These are phyloP conservation scores for Hemaris fuciformis DNA, from an alignment of 2,888 invertebrate species.

Conservation along the genomic window DNA sequence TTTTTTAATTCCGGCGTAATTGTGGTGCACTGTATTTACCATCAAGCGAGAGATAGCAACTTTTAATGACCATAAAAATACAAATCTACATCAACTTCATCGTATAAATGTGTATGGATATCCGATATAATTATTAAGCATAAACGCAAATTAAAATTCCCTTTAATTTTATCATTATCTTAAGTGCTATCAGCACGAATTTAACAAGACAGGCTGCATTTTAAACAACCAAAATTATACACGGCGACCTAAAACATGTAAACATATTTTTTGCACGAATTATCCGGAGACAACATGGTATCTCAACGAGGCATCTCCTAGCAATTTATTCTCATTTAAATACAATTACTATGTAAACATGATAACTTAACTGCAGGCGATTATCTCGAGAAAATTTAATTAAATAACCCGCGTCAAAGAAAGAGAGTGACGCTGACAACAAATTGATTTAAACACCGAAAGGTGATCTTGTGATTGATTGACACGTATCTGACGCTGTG, in stretches of 20 bases:
- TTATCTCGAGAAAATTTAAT: slow-evolving; percentile 9
- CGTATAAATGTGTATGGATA: too few species aligned
- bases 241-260: neutral
- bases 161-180: neutral
- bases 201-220: too few species aligned
- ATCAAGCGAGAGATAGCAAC: too few species aligned
- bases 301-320: neutral
- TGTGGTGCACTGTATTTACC: too few species aligned
- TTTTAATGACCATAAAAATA: too few species aligned
- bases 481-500: neutral
- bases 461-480: neutral
- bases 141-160: neutral
- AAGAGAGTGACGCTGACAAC: neutral
- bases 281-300: neutral
- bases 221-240: neutral
- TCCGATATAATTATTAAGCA: too few species aligned
- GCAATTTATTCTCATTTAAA: slow-evolving; percentile 19
- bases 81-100: too few species aligned
- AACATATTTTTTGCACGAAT: neutral
- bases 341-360: slow-evolving; percentile 25
- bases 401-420: neutral
- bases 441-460: neutral
- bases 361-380: slow-evolving; percentile 24
- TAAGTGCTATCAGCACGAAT: too few species aligned
- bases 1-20: too few species aligned